Percentiles rank a stretch among this genome's conserved stretches.
phyloP scores from a whole-genome alignment of 2,797 vertebrate genomes.

The Iguana delicatissima region DNA sequence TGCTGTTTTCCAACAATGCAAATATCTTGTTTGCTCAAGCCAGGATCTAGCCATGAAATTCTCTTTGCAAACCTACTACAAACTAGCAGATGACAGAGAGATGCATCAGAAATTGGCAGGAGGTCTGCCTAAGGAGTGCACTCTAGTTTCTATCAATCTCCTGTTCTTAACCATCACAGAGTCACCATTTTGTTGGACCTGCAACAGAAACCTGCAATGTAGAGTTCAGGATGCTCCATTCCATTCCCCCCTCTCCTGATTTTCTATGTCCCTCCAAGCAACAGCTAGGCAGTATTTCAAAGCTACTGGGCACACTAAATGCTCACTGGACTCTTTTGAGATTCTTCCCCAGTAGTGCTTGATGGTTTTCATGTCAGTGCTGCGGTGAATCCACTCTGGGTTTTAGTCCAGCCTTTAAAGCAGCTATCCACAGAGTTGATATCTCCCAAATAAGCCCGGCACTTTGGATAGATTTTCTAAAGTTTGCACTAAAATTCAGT shows the following conservation, averaged over 20 bases:
- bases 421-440: too few relatives aligned
- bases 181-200: neutral
- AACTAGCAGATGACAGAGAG: neutral
- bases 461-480: too few relatives aligned
- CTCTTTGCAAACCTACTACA: neutral
- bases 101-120: neutral
- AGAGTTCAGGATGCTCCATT: too few relatives aligned
- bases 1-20: neutral
- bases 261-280: neutral
- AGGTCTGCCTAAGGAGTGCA: neutral
- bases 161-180: neutral
- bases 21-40: neutral
- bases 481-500: too few relatives aligned
- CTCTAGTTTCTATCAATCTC: neutral
- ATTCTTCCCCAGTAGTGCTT: neutral
- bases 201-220: neutral
- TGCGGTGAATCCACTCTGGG: too few relatives aligned
- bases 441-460: too few relatives aligned
- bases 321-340: neutral
- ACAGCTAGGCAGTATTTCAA: neutral
- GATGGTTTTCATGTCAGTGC: too few relatives aligned
- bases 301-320: neutral
- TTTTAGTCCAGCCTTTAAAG: too few relatives aligned
- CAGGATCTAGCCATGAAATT: neutral
- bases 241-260: neutral